A percentile compares a stretch with the other conserved stretches of the same genome.
These are phyloP conservation scores for Phyllostomus discolor DNA, from an alignment of 2,113 vertebrate genomes.

Conservation along the genomic window DNA sequence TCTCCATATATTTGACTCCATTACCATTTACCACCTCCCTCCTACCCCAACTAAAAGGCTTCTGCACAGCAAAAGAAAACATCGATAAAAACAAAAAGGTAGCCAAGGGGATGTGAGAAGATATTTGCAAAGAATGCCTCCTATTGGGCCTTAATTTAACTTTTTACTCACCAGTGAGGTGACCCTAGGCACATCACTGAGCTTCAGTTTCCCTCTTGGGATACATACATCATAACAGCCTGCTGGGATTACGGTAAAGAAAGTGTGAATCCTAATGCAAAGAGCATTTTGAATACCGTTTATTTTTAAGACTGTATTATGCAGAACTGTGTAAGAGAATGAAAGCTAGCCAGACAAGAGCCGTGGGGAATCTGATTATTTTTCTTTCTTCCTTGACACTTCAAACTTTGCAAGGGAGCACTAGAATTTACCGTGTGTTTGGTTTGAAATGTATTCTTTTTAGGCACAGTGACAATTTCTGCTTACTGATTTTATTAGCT, in stretches of 20 bases:
- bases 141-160: neutral
- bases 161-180: neutral
- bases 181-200: neutral
- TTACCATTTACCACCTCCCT: neutral
- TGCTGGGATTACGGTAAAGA: neutral
- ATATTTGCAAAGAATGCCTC: neutral
- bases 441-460: conserved; percentile 24
- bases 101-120: neutral
- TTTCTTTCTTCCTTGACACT: neutral
- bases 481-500: conserved; percentile 35
- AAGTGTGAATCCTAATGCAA: neutral
- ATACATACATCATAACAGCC: neutral
- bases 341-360: neutral
- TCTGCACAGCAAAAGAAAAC: neutral
- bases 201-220: neutral
- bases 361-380: neutral
- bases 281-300: neutral
- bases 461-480: conserved; percentile 30
- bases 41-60: neutral
- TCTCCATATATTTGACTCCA: neutral
- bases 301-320: conserved; percentile 5
- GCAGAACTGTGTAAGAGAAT: neutral
- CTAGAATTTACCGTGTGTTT: conserved; percentile 39
- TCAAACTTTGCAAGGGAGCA: neutral
- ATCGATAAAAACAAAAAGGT: neutral